Evolutionary conservation across 2,113 vertebrate species (phyloP), one percentile per base, ranked within the genome.

Genomic region (Speoplatyrhinus poulsoni): DNA sequence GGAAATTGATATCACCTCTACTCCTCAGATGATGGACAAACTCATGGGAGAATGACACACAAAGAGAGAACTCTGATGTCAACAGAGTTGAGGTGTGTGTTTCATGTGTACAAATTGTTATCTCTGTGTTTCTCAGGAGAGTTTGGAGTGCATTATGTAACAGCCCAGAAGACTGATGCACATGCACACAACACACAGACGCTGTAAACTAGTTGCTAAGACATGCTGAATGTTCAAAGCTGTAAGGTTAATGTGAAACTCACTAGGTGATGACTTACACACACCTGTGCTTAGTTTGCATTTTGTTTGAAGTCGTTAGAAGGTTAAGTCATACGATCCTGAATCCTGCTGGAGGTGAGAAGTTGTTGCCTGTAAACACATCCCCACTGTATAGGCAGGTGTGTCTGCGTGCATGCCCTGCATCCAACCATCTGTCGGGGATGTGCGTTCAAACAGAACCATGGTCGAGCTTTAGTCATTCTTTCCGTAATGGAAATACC

Each of bases 91-190:
- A 17, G 32, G 19, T 62, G 36, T 60, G 59, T 60, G 59, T 60
- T 36, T 19, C 19, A 7, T 57, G 55, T 26, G 16, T n/a, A 36
- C 9, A 60, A 57, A 58, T 69, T 16, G 16, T 16, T 36, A 12
- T 60, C 12, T 60, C 41, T 60, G 13, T 46, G n/a, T 54, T 47
- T 77, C 72, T 62, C 36, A n/a, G 70, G 73, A 62, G 60, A 65
- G 48, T 65, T 72, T 15, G 53, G 16, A 63, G 61, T 67, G 60
- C 60, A 66, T 81, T 74, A 74, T 32, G 33, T 73, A 67, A 77
- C 52, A 52, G 41, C 36, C 13, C 36, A n/a, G 7, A 26, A 61
- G 36, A n/a, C 36, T 13, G 13, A 46, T 36, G 46, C 13, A 15
- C 36, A 46, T 9, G 10, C 13, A 8, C 4, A 19, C 16, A 15